Evolutionary conservation across 2,888 invertebrate genomes (phyloP), one percentile per base, ranked within the genome.

Genomic region (Heliconius ismenius): DNA sequence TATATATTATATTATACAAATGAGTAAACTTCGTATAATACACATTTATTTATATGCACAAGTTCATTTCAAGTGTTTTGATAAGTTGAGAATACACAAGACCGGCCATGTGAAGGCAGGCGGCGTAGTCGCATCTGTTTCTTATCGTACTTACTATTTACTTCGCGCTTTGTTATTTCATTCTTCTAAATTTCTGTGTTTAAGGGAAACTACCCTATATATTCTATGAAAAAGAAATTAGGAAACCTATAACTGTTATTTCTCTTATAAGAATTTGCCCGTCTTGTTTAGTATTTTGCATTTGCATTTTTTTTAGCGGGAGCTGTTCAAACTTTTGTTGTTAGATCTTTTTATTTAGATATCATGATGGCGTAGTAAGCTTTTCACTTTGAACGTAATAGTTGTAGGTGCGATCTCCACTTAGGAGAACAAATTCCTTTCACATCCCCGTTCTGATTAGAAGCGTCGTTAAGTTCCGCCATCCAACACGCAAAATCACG

Each of bases 111-210:
- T 28, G 32, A 43, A 32, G 54, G 32, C 32, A 58, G 32, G 69
- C 28, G 28, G 58, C 70, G 70, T 58, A 70, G 54, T 70, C 70
- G 70, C 70, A 70, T 70, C 70, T 70, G 28, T 69, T 54, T 54
- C 49, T 69, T 54, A 69, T 39, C 39, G 24, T 67, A 24, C 39
- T 36, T 39, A n/a, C 18, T 49, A 21, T 54, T 54, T 54, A n/a
- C 39, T 65, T 36, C 13, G 65, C 39, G 65, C 28, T 69, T 28
- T 69, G 28, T 69, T 69, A 60, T 24, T 72, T 72, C 36, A 9
- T 39, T 32, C 21, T 9, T 54, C 32, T 3, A 4, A 28, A 69
- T 18, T 26, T 54, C 9, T 36, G 36, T 49, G 15, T 43, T 6
- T 43, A 6, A 15, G 18, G 43, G 0, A 43, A 43, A 43, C 11